phyloP scores from a whole-genome alignment of 2,888 invertebrate genomes.

The Epiblema foenella region DNA sequence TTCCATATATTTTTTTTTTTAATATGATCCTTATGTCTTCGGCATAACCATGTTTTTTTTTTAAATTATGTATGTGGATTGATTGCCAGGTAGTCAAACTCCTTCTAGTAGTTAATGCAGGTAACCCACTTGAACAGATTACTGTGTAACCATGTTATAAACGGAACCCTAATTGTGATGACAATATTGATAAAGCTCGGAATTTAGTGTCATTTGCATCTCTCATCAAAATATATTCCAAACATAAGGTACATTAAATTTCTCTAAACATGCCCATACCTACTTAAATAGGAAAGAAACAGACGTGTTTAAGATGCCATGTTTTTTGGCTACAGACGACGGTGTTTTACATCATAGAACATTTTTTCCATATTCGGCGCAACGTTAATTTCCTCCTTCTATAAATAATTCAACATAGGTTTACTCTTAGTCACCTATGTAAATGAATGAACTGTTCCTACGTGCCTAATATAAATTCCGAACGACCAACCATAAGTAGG shows the following conservation, averaged over 20 bases:
- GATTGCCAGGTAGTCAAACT: conserved; percentile 11
- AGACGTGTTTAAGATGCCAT: no score
- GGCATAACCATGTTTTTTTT: conserved; percentile 7
- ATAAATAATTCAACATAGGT: conserved; percentile 22
- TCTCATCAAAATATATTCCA: background rate
- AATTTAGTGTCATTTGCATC: background rate
- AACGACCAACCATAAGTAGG: conserved; percentile 32
- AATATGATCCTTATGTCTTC: background rate
- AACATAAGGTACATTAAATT: background rate
- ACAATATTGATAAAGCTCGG: background rate
- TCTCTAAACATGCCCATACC: no score
- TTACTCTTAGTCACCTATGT: conserved; percentile 38
- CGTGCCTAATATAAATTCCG: conserved; percentile 42
- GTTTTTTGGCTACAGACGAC: no score
- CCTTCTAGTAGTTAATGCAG: background rate
- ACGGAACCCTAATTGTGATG: background rate
- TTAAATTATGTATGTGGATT: conserved; percentile 25
- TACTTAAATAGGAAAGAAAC: background rate
- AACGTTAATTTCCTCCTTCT: conserved; percentile 11
- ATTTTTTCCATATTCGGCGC: conserved; percentile 18
- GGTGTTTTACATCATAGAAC: background rate
- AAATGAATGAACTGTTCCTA: conserved; percentile 32
- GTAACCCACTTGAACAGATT: conserved; percentile 9
- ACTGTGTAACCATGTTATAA: background rate
- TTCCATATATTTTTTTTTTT: background rate